Base-by-base conservation (phyloP, 2,797 vertebrate species). In the Sebastes goodei region DNA sequence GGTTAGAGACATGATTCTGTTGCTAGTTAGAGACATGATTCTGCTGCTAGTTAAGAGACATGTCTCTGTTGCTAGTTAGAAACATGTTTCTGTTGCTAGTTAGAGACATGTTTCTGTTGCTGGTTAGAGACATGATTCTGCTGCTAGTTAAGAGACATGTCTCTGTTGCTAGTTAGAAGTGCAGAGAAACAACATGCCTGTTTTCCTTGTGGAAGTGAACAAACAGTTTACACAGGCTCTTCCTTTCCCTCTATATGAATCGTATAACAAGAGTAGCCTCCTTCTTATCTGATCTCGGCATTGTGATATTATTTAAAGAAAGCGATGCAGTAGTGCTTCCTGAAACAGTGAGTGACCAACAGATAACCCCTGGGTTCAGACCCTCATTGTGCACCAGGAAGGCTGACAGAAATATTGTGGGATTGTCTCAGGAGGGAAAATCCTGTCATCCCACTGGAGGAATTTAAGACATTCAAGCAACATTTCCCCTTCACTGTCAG, bases 221-320 rank as follows among this genome's bases (percentile, higher is more conserved):
- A 88, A 92, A 94, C 87, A 89, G 90, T 93, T 94, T 92, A 92
- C 73, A 80, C 82, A 88, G 85, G 70, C 85, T 85, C 91, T 93
- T 92, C 91, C 87, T 86, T 46, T 83, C 59, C 67, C 74, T 85
- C 85, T 78, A 88, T 92, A 93, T 92, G 90, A 94, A 87, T 94
- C 91, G 85, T 89, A 92, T 84, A 92, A 90, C 89, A 72, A 81
- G 82, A 91, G 87, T 87, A 82, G 87, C 25, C 87, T 88, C 38
- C 80, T 11, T 21, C 86, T 94, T 95, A 95, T 95, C 94, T 92
- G 93, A 95, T 95, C 64, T 78, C 30, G 55, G 88, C 92, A 94
- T 95, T 94, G 94, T 95, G 90, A 70, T 93, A 78, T 95, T 94
- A 95, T 95, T 95, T 95, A 94, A 95, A 94, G 93, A 91, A 93